Percentiles rank a stretch among this genome's conserved stretches.
phyloP scores from a whole-genome alignment of 92 coral and sea anemone genomes.

The Metridium senile region DNA sequence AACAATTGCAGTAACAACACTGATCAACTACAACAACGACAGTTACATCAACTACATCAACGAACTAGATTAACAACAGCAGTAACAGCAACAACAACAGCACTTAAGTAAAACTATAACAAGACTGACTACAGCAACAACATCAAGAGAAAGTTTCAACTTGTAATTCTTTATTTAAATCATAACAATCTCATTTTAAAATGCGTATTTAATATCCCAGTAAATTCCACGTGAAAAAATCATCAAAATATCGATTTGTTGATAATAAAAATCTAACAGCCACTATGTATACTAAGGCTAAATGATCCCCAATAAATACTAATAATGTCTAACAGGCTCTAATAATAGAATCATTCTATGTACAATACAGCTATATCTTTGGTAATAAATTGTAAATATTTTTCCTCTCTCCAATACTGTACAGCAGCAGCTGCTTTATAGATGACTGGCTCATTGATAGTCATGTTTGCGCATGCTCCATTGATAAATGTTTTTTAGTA shows the following conservation, averaged over 20 bases:
- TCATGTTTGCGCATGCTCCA: conserved; percentile 12
- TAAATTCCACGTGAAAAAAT: background rate
- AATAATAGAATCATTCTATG: conserved; percentile 1
- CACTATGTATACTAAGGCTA: background rate
- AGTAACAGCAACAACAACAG: too few relatives aligned
- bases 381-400: background rate
- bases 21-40: too few relatives aligned
- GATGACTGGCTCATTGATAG: background rate
- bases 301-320: conserved; percentile 5
- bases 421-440: background rate
- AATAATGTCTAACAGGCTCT: conserved; percentile 3
- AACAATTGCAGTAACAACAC: too few relatives aligned
- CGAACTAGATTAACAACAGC: too few relatives aligned
- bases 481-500: background rate
- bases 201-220: background rate
- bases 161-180: conserved; percentile 10
- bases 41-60: too few relatives aligned
- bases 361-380: conserved; percentile 2
- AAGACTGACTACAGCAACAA: too few relatives aligned
- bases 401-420: background rate
- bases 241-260: conserved; percentile 10
- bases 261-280: conserved; percentile 5
- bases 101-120: too few relatives aligned
- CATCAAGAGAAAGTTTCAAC: background rate
- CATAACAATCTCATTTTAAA: background rate